A percentile compares a stretch with the other conserved stretches of the same genome.
These are phyloP conservation scores for Dioctria rufipes DNA, from an alignment of 2,888 invertebrate genomes.

Conservation along the genomic window DNA sequence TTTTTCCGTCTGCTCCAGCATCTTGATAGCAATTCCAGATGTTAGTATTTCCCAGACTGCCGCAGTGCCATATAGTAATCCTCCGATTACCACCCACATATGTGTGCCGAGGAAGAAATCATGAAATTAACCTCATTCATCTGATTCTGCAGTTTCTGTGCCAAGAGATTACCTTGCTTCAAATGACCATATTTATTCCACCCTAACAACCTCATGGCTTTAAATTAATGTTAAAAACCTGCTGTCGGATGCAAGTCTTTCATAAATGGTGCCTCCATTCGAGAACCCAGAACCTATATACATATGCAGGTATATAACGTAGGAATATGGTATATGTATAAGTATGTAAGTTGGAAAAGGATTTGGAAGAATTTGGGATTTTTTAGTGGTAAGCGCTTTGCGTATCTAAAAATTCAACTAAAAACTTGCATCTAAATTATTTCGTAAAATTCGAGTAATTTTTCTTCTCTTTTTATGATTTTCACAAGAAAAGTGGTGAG, in stretches of 20 bases:
- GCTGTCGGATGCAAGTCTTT: neutral
- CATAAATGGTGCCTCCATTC: neutral
- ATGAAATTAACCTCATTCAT: constrained; percentile 27
- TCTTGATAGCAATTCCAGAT: constrained; percentile 1
- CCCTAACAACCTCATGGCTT: neutral
- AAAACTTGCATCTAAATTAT: too few relatives aligned
- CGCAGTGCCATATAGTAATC: neutral
- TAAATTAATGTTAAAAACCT: neutral
- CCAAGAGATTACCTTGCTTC: constrained; percentile 8
- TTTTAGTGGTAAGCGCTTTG: too few relatives aligned
- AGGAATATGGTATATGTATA: too few relatives aligned
- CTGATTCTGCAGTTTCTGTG: constrained; percentile 36
- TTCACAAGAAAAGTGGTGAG: too few relatives aligned
- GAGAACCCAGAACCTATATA: too few relatives aligned
- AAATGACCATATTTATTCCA: neutral
- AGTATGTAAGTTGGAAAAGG: too few relatives aligned
- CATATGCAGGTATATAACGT: too few relatives aligned
- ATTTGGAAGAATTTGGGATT: too few relatives aligned
- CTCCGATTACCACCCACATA: constrained; percentile 21
- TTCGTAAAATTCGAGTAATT: too few relatives aligned
- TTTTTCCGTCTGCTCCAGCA: constrained; percentile 26
- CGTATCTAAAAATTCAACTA: too few relatives aligned
- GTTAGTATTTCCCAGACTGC: constrained; percentile 10
- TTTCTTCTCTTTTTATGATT: too few relatives aligned
- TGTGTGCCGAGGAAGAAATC: neutral